A percentile compares a stretch with the other conserved stretches of the same genome.
Evolutionary conservation across 1,140 invertebrate species (phyloP).

Genomic region (Lordiphosa mommai): DNA sequence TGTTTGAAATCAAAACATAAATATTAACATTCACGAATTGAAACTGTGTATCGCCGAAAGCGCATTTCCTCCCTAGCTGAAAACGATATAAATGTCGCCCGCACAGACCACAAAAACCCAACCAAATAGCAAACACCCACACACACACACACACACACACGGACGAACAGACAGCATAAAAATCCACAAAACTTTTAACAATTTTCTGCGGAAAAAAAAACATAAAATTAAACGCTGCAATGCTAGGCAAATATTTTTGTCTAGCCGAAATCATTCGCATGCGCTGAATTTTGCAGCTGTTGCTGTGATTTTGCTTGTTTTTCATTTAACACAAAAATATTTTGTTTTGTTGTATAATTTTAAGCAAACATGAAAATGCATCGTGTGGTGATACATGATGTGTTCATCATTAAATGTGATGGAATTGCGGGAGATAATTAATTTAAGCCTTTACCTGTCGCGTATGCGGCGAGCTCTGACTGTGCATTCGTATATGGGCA

Average conservation of each 20-base stretch:
- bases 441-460: too few species aligned
- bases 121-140: conserved; percentile 47
- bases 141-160: conserved; percentile 6
- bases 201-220: conserved; percentile 22
- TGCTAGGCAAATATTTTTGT: conserved; percentile 74
- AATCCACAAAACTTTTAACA: conserved; percentile 25
- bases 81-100: conserved; percentile 28
- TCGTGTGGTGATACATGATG: neutral
- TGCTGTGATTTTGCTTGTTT: conserved; percentile 56
- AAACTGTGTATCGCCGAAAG: conserved; percentile 69
- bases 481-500: too few species aligned
- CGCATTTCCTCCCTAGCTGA: conserved; percentile 53
- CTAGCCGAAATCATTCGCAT: conserved; percentile 43
- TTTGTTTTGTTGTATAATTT: conserved; percentile 71
- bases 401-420: neutral
- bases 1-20: conserved; percentile 78
- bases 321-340: conserved; percentile 62
- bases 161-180: neutral
- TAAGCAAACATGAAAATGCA: conserved; percentile 52
- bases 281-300: conserved; percentile 36
- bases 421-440: too few species aligned
- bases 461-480: too few species aligned
- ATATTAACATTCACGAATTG: conserved; percentile 78
- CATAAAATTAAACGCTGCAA: conserved; percentile 58
- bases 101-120: conserved; percentile 54